phyloP scores from a whole-genome alignment of 2,888 invertebrate genomes.

The Diaprepes abbreviatus region DNA sequence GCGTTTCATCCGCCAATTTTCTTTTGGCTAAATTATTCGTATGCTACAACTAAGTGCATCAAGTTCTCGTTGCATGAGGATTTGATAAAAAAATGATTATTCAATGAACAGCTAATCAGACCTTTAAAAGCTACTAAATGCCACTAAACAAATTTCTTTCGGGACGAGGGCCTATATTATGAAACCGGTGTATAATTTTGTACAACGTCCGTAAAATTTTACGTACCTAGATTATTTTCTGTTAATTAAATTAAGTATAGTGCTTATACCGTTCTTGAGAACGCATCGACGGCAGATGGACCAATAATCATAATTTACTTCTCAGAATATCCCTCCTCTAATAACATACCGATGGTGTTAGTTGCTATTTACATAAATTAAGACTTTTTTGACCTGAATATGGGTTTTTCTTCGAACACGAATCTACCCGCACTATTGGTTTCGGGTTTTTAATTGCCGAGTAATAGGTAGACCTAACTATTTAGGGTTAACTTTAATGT shows the following conservation, averaged over 20 bases:
- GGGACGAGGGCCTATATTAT: background rate
- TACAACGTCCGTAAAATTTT: constrained; percentile 7
- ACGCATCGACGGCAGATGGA: constrained; percentile 1
- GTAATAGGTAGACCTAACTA: background rate
- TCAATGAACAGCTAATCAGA: no score
- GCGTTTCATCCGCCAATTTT: no score
- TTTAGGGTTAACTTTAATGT: constrained; percentile 9
- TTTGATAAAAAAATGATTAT: no score
- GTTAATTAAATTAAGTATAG: constrained; percentile 7
- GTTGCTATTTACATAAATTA: constrained; percentile 16
- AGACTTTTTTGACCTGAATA: constrained; percentile 16
- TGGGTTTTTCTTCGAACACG: constrained; percentile 3
- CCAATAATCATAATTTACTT: constrained; percentile 8
- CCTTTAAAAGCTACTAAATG: no score
- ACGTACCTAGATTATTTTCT: constrained; percentile 5
- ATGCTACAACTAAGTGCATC: no score
- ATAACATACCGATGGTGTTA: constrained; percentile 13
- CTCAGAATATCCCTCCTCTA: constrained; percentile 11
- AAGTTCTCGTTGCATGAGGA: no score
- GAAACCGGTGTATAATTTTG: constrained; percentile 6
- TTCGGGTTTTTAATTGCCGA: constrained; percentile 12
- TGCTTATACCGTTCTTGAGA: background rate
- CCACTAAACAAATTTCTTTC: no score
- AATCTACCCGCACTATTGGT: background rate
- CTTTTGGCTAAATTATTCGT: no score